A percentile compares a stretch with the other conserved stretches of the same genome.
Evolutionary conservation across 2,797 vertebrate species (phyloP).

Genomic region (Sylvia borin): DNA sequence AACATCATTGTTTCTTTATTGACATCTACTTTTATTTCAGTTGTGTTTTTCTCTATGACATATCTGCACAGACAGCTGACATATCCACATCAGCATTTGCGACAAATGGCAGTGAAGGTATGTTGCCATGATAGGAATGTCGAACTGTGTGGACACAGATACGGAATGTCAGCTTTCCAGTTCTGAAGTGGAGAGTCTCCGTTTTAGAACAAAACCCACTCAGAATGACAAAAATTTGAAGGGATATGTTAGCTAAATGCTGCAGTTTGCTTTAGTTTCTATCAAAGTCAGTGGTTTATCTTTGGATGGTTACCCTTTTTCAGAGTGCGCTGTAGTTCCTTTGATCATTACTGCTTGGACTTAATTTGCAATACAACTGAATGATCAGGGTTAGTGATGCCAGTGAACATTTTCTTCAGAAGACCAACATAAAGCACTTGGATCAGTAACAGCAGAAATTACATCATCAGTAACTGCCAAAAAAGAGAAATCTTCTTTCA

Average conservation of each 20-base stretch:
- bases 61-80: background rate
- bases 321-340: background rate
- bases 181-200: background rate
- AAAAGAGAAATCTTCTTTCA: no score
- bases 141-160: background rate
- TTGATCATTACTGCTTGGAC: background rate
- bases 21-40: background rate
- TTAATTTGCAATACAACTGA: background rate
- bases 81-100: background rate
- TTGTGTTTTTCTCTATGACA: background rate
- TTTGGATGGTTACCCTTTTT: background rate
- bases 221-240: background rate
- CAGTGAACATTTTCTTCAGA: background rate
- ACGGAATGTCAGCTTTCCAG: background rate
- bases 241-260: background rate
- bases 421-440: background rate
- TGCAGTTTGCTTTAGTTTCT: background rate
- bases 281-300: background rate
- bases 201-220: background rate
- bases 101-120: background rate
- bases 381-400: background rate
- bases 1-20: background rate
- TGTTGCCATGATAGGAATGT: background rate
- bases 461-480: background rate
- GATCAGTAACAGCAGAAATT: background rate